phyloP scores from a whole-genome alignment of 2,113 vertebrate species.

The Grantiella picta region DNA sequence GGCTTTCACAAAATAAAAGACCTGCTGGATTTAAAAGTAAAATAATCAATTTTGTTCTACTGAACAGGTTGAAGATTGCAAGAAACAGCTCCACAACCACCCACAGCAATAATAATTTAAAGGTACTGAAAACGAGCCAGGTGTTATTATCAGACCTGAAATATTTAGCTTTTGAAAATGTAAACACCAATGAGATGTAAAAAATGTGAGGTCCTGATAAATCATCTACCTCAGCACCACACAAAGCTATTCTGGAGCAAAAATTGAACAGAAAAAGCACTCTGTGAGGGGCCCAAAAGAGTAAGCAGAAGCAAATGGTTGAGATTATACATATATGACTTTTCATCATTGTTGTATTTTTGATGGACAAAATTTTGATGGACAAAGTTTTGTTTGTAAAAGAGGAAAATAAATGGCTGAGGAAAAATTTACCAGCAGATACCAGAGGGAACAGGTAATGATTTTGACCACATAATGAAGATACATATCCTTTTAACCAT shows the following conservation, averaged over 20 bases:
- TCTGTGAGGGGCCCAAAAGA: background rate
- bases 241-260: background rate
- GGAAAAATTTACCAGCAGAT: fast-evolving
- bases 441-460: background rate
- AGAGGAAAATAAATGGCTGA: background rate
- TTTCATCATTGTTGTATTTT: background rate
- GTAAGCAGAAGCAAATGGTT: background rate
- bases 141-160: background rate
- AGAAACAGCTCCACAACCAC: background rate
- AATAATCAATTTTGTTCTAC: slow-evolving; percentile 48
- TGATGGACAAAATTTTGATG: background rate
- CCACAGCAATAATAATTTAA: background rate
- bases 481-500: background rate
- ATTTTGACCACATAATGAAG: background rate
- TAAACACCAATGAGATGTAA: background rate
- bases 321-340: background rate
- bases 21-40: slow-evolving; percentile 50
- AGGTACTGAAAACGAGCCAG: background rate
- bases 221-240: background rate
- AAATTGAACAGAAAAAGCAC: background rate
- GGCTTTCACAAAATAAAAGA: slow-evolving; percentile 61
- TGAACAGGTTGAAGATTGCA: background rate
- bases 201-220: background rate
- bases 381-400: background rate
- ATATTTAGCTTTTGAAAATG: background rate